Evolutionary conservation across 2,113 vertebrate genomes (phyloP).

Genomic region (Phrynosoma blainvillii): DNA sequence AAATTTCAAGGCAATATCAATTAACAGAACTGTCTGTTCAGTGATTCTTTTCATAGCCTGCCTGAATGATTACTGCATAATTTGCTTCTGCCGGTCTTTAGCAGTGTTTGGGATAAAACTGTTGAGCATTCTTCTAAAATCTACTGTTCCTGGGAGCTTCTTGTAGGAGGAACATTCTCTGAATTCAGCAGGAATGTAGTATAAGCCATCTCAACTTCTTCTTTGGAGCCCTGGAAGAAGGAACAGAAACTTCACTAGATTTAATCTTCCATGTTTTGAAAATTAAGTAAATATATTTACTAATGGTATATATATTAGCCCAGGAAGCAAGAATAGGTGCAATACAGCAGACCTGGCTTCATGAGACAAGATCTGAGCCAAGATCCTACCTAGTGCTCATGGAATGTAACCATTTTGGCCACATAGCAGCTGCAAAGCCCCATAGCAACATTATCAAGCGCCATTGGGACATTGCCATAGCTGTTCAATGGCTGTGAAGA

Average conservation of each 20-base stretch:
- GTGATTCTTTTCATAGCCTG: background rate
- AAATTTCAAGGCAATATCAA: background rate
- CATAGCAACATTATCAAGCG: too few species aligned
- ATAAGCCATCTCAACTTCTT: constrained; percentile 76
- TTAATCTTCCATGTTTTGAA: background rate
- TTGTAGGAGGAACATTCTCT: background rate
- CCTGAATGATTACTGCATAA: background rate
- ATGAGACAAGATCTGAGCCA: background rate
- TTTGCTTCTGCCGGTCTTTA: background rate
- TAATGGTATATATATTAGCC: background rate
- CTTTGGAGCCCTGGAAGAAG: constrained; percentile 76
- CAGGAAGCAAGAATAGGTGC: too few species aligned
- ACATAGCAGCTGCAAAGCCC: too few species aligned
- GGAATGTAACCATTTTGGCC: too few species aligned
- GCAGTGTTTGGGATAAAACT: fast-evolving
- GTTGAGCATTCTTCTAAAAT: background rate
- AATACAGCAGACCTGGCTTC: background rate
- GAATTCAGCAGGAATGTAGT: constrained; percentile 71
- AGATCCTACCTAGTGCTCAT: too few species aligned
- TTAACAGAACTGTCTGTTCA: background rate
- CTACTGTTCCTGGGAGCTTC: background rate
- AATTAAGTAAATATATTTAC: too few species aligned
- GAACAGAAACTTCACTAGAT: background rate
- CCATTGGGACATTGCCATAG: too few species aligned
- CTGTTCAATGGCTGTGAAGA: too few species aligned